Evolutionary conservation across 1,140 invertebrate species (phyloP).

Genomic region (Lepidurus arcticus): DNA sequence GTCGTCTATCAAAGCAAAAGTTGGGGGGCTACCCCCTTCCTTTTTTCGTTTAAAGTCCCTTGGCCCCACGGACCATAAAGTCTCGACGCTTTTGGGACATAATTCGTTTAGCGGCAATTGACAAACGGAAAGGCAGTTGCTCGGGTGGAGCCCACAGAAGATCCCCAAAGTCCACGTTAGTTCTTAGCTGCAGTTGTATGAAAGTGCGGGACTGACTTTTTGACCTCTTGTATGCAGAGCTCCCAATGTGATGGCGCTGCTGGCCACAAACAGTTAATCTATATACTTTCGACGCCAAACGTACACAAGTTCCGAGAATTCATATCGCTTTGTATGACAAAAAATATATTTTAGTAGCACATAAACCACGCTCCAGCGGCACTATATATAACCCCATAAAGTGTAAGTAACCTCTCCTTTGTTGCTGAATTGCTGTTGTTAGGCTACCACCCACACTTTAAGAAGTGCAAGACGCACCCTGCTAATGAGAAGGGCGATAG

Average conservation of each 20-base stretch:
- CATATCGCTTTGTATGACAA: not conserved
- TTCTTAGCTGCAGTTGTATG: not conserved
- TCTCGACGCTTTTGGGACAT: conserved; percentile 10
- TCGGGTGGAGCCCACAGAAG: not conserved
- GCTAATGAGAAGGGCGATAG: not conserved
- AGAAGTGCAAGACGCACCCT: not conserved
- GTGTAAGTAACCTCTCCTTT: not conserved
- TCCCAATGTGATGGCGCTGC: not conserved
- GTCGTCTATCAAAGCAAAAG: conserved; percentile 16
- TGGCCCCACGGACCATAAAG: not conserved
- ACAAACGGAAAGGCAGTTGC: conserved; percentile 10
- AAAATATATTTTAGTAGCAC: not conserved
- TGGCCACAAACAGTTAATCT: not conserved
- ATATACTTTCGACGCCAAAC: not conserved
- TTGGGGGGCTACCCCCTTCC: not conserved
- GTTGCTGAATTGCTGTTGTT: not conserved
- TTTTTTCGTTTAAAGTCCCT: not conserved
- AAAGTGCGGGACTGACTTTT: not conserved
- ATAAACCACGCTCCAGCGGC: not conserved
- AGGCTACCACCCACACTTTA: not conserved
- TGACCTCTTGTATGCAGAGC: not conserved
- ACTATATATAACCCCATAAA: not conserved
- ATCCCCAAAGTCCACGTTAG: not conserved
- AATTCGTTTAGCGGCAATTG: conserved; percentile 16
- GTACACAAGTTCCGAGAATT: not conserved